A percentile compares a stretch with the other conserved stretches of the same genome.
These are phyloP conservation scores for Drosophila lowei DNA, from an alignment of 1,140 invertebrate species.

Conservation along the genomic window DNA sequence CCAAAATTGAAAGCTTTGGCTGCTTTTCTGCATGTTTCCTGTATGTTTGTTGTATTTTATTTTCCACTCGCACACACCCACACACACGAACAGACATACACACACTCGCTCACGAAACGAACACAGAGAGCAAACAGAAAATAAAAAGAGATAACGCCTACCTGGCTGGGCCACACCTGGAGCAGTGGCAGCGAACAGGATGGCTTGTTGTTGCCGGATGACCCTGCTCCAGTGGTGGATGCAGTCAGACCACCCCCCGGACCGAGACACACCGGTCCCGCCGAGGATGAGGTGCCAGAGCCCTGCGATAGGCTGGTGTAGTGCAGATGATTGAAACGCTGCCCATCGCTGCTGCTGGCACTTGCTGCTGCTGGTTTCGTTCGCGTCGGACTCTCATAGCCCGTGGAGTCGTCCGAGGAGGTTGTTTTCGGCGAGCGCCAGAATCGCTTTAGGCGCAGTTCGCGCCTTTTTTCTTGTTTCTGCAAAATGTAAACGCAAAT, in stretches of 20 bases:
- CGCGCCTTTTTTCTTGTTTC: constrained; percentile 84
- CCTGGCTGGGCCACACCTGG: constrained; percentile 86
- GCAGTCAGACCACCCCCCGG: constrained; percentile 7
- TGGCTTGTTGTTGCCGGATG: constrained; percentile 72
- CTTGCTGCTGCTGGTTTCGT: constrained; percentile 63
- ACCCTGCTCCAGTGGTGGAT: constrained; percentile 34
- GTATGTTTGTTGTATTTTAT: constrained; percentile 1
- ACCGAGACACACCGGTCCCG: constrained; percentile 22
- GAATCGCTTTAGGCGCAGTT: constrained; percentile 83
- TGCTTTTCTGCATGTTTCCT: constrained; percentile 8
- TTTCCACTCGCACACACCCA: constrained; percentile 4
- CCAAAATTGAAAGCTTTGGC: constrained; percentile 31
- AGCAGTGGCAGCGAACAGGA: constrained; percentile 86
- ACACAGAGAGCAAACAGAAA: constrained; percentile 4
- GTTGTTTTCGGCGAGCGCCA: constrained; percentile 83
- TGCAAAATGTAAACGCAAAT: constrained; percentile 41
- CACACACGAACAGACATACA: background rate
- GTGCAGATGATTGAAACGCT: constrained; percentile 81
- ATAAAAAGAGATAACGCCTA: constrained; percentile 35
- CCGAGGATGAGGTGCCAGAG: constrained; percentile 63
- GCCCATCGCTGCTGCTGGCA: constrained; percentile 64
- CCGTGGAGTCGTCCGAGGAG: constrained; percentile 82
- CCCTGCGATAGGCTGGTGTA: constrained; percentile 79
- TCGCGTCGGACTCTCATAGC: constrained; percentile 82
- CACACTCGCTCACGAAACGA: constrained; percentile 5